phyloP scores from a whole-genome alignment of 1,140 invertebrate genomes.

The Drosophila orosa region DNA sequence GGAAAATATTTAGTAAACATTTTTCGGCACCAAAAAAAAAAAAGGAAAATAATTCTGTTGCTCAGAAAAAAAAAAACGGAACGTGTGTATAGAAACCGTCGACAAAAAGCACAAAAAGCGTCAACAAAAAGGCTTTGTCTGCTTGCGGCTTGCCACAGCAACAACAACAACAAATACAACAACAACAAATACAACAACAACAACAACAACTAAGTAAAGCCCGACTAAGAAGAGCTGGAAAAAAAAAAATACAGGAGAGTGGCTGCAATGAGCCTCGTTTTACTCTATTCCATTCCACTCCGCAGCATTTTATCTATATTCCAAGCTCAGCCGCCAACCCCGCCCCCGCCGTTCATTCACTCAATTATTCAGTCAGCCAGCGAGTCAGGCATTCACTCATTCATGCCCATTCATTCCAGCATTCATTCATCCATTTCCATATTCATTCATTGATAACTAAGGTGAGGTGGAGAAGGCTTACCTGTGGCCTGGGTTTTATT shows the following conservation, averaged over 20 bases:
- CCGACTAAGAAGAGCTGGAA: slow-evolving; percentile 34
- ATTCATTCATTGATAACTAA: slow-evolving; percentile 39
- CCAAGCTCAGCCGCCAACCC: slow-evolving; percentile 7
- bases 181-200: slow-evolving; percentile 15
- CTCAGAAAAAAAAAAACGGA: slow-evolving; percentile 1
- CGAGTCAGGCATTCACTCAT: slow-evolving; percentile 34
- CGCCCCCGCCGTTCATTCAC: slow-evolving; percentile 20
- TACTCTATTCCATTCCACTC: slow-evolving; percentile 16
- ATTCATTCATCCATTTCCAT: slow-evolving; percentile 40
- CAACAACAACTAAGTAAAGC: slow-evolving; percentile 8
- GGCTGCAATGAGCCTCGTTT: slow-evolving; percentile 46
- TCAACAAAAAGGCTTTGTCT: slow-evolving; percentile 68
- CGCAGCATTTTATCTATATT: slow-evolving; percentile 20
- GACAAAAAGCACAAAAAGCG: slow-evolving; percentile 31
- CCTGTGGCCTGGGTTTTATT: slow-evolving; percentile 6
- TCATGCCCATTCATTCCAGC: slow-evolving; percentile 41
- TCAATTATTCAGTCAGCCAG: slow-evolving; percentile 34
- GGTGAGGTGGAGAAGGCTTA: background rate
- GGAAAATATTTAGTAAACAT: background rate
- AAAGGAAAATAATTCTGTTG: slow-evolving; percentile 41
- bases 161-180: slow-evolving; percentile 18
- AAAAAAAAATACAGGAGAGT: slow-evolving; percentile 6
- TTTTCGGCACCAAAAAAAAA: slow-evolving; percentile 10
- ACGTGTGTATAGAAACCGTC: slow-evolving; percentile 30
- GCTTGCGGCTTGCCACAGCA: slow-evolving; percentile 54